These are phyloP conservation scores for Hydrochoerus hydrochaeris DNA, from an alignment of 2,113 vertebrate species.

Conservation along the genomic window DNA sequence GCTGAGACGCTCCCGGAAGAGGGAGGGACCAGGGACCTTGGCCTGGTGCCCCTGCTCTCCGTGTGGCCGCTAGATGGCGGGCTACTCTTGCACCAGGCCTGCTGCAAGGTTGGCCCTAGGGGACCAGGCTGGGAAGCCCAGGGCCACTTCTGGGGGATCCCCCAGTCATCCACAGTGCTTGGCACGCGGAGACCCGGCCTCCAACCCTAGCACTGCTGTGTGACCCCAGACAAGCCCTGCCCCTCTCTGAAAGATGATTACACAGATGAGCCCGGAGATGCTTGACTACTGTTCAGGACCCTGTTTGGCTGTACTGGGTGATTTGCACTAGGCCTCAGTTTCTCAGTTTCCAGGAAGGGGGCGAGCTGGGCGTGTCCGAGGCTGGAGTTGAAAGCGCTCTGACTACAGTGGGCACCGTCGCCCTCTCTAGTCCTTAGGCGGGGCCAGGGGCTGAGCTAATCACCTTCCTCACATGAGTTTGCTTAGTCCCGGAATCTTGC, in stretches of 20 bases:
- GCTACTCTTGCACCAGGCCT: neutral
- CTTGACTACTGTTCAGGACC: neutral
- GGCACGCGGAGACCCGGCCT: neutral
- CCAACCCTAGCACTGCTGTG: neutral
- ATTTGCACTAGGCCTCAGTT: neutral
- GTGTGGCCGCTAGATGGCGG: neutral
- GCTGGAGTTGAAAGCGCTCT: neutral
- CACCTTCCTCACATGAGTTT: neutral
- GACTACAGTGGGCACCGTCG: rapidly evolving
- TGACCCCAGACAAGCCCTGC: neutral
- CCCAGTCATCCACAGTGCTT: neutral
- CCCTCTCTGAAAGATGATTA: neutral
- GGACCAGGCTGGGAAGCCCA: neutral
- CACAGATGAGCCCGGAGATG: neutral
- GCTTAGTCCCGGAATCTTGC: neutral
- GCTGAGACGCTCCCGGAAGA: neutral
- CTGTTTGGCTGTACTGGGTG: neutral
- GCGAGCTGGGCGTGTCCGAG: rapidly evolving
- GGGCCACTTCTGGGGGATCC: neutral
- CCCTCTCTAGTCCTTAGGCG: neutral
- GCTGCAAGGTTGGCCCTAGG: rapidly evolving
- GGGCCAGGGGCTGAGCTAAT: neutral
- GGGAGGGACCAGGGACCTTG: neutral
- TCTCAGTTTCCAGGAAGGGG: neutral
- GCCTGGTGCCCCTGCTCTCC: neutral